Evolutionary conservation across 2,797 vertebrate genomes (phyloP), one percentile per base, ranked within the genome.

Genomic region (Coregonus suidteri): DNA sequence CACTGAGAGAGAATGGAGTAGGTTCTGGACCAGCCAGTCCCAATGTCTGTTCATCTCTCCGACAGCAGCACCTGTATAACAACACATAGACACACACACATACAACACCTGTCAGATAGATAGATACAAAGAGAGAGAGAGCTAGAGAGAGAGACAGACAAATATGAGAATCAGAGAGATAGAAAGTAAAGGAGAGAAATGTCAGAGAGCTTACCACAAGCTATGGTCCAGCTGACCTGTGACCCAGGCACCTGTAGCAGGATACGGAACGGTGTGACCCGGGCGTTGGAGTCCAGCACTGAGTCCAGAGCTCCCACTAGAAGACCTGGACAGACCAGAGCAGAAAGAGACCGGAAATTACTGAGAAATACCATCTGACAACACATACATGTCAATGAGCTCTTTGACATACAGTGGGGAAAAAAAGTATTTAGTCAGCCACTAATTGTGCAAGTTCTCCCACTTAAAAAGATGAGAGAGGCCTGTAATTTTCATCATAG

Each of bases 21-120:
- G 92, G 87, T 99, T 98, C 89, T 96, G 95, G 65, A 96, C 92
- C 89, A 99, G 92, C 98, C 98, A 99, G 81, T 96, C 96, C 98
- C 98, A 99, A 86, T 99, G 98, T 83, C 93, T 94, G 84, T 94
- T 96, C 86, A 98, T 96, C 87, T 99, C 98, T 85, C 98, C 97
- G 15, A 92, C 83, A 4, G 96, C 95, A 16, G 96, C 96, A 78
- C 98, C 98, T 99, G 90, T 77, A 64, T 51, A 68, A 37, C 25
- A 71, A 37, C 31, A 71, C 37, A 70, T 14, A 72, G 52, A 67
- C 25, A 76, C 18, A 56, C 20, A 74, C 59, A 71, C 35, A 52
- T 25, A 30, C 18, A 41, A 16, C 0, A 67, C 56, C 35, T 0
- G 16, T 68, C 13, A 15, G 35, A 47, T 14, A 31, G 16, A 53